These are phyloP conservation scores for Archegozetes longisetosus DNA, from an alignment of 1,140 invertebrate species.

Conservation along the genomic window DNA sequence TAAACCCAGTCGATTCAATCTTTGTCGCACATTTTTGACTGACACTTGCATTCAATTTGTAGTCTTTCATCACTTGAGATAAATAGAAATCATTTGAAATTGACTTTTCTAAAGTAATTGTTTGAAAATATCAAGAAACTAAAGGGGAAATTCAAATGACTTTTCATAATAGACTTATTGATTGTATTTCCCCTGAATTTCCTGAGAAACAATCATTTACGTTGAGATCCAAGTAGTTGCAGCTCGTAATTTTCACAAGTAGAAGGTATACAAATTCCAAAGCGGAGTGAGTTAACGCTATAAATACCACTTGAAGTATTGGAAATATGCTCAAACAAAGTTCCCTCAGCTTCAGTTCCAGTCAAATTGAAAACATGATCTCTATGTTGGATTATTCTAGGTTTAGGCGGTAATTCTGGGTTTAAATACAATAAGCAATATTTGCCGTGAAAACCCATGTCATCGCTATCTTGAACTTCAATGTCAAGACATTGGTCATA, in stretches of 20 bases:
- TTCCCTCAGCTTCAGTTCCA: not conserved
- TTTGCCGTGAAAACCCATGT: slow-evolving; percentile 11
- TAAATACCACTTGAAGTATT: not conserved
- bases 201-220: too few relatives aligned
- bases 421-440: slow-evolving; percentile 11
- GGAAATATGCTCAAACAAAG: not conserved
- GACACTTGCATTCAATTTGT: too few relatives aligned
- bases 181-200: too few relatives aligned
- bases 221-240: too few relatives aligned
- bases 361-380: not conserved
- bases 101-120: too few relatives aligned
- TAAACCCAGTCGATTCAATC: too few relatives aligned
- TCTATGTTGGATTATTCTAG: not conserved
- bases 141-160: too few relatives aligned
- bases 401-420: not conserved
- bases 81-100: too few relatives aligned
- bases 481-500: slow-evolving; percentile 16
- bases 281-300: not conserved
- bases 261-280: not conserved
- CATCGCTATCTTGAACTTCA: not conserved
- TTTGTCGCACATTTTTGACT: too few relatives aligned
- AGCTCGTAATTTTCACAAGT: not conserved
- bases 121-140: too few relatives aligned
- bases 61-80: too few relatives aligned
- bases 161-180: too few relatives aligned